A percentile compares a stretch with the other conserved stretches of the same genome.
Evolutionary conservation across 2,888 invertebrate species (phyloP).

Genomic region (Melinaea menophilus): DNA sequence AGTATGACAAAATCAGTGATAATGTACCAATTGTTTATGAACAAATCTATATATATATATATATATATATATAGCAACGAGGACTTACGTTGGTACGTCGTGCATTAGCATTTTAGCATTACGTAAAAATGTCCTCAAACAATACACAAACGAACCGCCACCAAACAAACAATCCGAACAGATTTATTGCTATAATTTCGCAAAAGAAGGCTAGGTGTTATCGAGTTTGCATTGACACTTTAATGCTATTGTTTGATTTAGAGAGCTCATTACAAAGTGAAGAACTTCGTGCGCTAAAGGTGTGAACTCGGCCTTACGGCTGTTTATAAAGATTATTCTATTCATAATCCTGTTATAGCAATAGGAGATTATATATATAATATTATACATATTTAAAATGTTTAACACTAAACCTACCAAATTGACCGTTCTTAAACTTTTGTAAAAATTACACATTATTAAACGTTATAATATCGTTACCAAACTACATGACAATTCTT

Average conservation of each 20-base stretch:
- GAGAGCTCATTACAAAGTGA: slow-evolving; percentile 71
- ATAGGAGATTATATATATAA: slow-evolving; percentile 6
- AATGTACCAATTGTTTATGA: too few species aligned
- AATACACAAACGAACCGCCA: slow-evolving; percentile 35
- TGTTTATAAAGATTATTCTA: slow-evolving; percentile 53
- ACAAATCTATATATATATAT: too few species aligned
- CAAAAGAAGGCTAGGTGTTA: slow-evolving; percentile 74
- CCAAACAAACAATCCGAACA: slow-evolving; percentile 49
- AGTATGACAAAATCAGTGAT: too few species aligned
- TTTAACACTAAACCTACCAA: too few species aligned
- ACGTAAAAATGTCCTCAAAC: slow-evolving; percentile 18
- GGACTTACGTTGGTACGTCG: too few species aligned
- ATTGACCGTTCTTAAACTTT: too few species aligned
- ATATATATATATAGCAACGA: too few species aligned
- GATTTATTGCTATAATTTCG: slow-evolving; percentile 73
- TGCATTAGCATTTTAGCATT: too few species aligned
- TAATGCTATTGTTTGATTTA: slow-evolving; percentile 79
- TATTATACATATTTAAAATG: not conserved
- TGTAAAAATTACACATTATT: too few species aligned
- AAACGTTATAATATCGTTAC: too few species aligned
- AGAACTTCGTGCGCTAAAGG: slow-evolving; percentile 62
- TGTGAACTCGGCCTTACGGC: slow-evolving; percentile 47
- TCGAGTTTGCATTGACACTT: slow-evolving; percentile 74
- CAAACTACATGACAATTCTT: too few species aligned
- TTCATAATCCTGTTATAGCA: slow-evolving; percentile 37